Evolutionary conservation across 2,888 invertebrate species (phyloP).

Genomic region (Oxyteleia sp.): DNA sequence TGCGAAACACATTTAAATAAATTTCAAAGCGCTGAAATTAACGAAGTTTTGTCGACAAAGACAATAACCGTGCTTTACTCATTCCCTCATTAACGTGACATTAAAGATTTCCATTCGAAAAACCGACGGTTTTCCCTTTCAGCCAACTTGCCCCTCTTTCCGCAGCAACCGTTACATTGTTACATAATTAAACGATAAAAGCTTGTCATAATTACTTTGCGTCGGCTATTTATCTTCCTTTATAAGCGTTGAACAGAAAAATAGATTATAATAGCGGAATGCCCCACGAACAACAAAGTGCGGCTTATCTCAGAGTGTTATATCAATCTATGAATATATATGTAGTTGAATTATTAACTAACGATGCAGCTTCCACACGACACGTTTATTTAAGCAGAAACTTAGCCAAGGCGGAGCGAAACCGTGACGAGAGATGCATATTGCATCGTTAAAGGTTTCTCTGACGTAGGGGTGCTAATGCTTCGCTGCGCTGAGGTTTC

Average conservation of each 20-base stretch:
- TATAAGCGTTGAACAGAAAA: slow-evolving; percentile 27
- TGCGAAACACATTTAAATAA: slow-evolving; percentile 31
- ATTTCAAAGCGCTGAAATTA: slow-evolving; percentile 24
- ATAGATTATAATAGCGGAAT: slow-evolving; percentile 26
- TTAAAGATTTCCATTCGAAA: slow-evolving; percentile 21
- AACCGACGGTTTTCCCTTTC: slow-evolving; percentile 14
- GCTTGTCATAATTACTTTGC: slow-evolving; percentile 24
- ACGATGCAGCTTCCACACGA: slow-evolving; percentile 56
- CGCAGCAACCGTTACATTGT: slow-evolving; percentile 16
- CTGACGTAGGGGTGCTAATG: slow-evolving; percentile 71
- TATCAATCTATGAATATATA: slow-evolving; percentile 65
- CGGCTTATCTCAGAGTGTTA: slow-evolving; percentile 51
- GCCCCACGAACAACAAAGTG: slow-evolving; percentile 19
- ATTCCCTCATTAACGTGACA: slow-evolving; percentile 17
- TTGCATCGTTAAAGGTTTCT: slow-evolving; percentile 73
- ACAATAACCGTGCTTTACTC: slow-evolving; percentile 30
- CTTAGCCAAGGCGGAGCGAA: slow-evolving; percentile 59
- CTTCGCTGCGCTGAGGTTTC: slow-evolving; percentile 69
- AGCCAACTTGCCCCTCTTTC: background rate
- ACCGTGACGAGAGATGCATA: slow-evolving; percentile 72
- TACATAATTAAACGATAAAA: slow-evolving; percentile 49
- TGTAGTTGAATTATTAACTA: slow-evolving; percentile 71
- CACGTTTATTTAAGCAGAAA: slow-evolving; percentile 70
- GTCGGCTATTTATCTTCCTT: slow-evolving; percentile 33
- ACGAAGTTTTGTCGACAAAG: slow-evolving; percentile 20